Conservation (phyloP, 2,113 vertebrate species). For the Origma solitaria region DNA sequence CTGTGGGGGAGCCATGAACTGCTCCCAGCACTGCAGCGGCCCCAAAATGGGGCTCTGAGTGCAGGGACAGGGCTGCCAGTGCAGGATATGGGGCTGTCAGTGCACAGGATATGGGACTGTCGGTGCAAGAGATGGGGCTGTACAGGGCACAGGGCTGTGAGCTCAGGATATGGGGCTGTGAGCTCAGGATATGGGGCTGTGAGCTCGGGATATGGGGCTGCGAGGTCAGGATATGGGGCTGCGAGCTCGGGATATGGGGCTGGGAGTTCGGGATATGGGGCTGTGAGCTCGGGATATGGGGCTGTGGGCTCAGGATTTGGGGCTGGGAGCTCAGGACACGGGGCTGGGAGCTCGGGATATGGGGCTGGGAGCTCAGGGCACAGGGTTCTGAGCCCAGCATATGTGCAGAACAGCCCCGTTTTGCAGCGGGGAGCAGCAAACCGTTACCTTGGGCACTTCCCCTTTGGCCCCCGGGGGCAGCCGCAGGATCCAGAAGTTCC, state of each 20-base stretch:
- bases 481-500: slow-evolving; percentile 76
- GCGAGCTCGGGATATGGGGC: background rate
- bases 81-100: background rate
- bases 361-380: background rate
- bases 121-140: background rate
- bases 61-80: background rate
- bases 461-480: slow-evolving; percentile 68
- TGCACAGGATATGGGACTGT: background rate
- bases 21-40: background rate
- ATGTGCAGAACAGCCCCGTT: rapidly evolving
- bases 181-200: rapidly evolving
- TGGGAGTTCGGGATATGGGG: background rate
- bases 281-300: rapidly evolving
- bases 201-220: too few relatives aligned
- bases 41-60: background rate
- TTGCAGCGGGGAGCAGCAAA: rapidly evolving
- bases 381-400: rapidly evolving
- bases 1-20: background rate
- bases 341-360: background rate
- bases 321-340: background rate
- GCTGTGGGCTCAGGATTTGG: rapidly evolving
- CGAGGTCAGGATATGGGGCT: background rate
- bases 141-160: rapidly evolving
- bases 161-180: too few relatives aligned
- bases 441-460: slow-evolving; percentile 70